Base-by-base conservation (phyloP, 37 sponge, comb jelly and placozoan genomes). In the Geodia barretti region DNA sequence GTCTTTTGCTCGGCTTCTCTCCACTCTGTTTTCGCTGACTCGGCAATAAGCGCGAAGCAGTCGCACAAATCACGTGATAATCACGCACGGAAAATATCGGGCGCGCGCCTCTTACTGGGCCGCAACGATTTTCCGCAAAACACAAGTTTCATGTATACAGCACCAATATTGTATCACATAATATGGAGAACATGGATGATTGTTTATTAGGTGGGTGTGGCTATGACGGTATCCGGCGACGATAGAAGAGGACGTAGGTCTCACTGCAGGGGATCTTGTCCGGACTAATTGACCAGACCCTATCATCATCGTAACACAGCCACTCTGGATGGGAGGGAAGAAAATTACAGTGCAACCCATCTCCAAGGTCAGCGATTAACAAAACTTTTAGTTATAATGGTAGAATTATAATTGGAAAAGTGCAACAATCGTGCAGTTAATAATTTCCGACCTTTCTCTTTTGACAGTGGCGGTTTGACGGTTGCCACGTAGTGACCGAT, bases 191-290 rank as follows among this genome's bases (percentile, higher is more conserved):
- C n/a, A n/a, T n/a, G n/a, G 36, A 20, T 70, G 9, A 70, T 70
- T 70, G 14, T 34, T 34, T 33, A 70, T 26, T 65, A 24, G 38
- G 9, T 70, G 24, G 8, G 3, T 37, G 2, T 72, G 11, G 37
- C 40, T 1, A 17, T 40, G 35, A 19, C 68, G 17, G 28, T 62
- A 7, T 34, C 58, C 81, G 78, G 3, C 76, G 65, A 14, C 58
- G 64, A 70, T 95, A 95, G 68, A 95, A 95, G 14, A 95, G 73
- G 4, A 95, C 68, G 67, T 95, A 95, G 8, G 92, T 81, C 32
- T 86, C 75, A 38, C 84, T 84, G 60, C 74, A 73, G 33, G 58
- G 40, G 7, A 90, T 78, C 28, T 79, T 41, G 1, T 68, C 70
- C 20, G 78, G 79, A 39, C 28, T 24, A 54, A 84, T 68, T 19